phyloP scores from a whole-genome alignment of 2,113 vertebrate genomes.

The Arothron firmamentum region DNA sequence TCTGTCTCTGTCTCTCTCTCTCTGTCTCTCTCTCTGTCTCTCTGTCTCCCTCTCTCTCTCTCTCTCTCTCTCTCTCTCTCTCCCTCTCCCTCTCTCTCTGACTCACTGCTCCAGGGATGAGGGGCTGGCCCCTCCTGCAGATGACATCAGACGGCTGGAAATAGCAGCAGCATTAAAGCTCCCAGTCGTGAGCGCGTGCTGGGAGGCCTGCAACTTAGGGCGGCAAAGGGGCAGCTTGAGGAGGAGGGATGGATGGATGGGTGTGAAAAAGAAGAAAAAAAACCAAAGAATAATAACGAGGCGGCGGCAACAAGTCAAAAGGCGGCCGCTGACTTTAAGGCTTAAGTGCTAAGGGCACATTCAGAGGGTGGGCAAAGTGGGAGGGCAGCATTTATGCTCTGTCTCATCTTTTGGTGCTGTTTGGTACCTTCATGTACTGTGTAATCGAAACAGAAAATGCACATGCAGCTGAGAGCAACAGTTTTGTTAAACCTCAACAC shows the following conservation, averaged over 20 bases:
- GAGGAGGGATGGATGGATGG: neutral
- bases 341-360: slow-evolving; percentile 9
- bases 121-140: slow-evolving; percentile 45
- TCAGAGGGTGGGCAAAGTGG: neutral
- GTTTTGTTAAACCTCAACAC: neutral
- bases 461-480: neutral
- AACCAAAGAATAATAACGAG: slow-evolving; percentile 17
- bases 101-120: slow-evolving; percentile 47
- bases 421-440: slow-evolving; percentile 2
- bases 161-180: slow-evolving; percentile 61
- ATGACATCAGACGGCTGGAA: slow-evolving; percentile 63
- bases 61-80: neutral
- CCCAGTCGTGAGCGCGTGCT: slow-evolving; percentile 50
- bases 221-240: slow-evolving; percentile 7
- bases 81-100: slow-evolving; percentile 33
- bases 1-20: neutral
- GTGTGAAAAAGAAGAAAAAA: neutral
- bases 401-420: neutral
- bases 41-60: slow-evolving; percentile 14
- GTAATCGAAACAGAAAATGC: neutral
- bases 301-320: slow-evolving; percentile 30
- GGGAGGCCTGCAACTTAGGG: slow-evolving; percentile 34
- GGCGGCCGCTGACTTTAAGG: neutral
- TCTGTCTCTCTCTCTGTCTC: too few relatives aligned
- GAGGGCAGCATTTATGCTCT: neutral